These are phyloP conservation scores for Acanthosepion esculentum DNA, from an alignment of 2,888 invertebrate species.

Conservation along the genomic window DNA sequence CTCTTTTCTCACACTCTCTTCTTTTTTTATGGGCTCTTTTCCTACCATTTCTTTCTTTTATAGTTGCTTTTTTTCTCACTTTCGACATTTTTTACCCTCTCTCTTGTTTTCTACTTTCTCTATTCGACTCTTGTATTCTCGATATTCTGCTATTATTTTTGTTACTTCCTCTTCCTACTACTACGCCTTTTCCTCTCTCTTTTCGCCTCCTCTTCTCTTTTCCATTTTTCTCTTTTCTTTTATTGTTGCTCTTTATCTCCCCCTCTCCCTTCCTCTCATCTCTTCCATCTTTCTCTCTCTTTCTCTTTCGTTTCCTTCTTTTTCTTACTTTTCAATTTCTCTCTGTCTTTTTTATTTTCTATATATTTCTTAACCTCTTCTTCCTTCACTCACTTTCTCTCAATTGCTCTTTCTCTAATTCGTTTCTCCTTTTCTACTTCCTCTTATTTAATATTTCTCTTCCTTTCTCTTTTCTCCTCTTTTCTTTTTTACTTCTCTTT, in stretches of 20 bases:
- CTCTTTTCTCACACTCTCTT: background rate
- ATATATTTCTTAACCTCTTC: too few relatives aligned
- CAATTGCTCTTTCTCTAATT: background rate
- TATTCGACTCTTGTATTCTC: too few relatives aligned
- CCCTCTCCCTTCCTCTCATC: background rate
- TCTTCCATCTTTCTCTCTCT: background rate
- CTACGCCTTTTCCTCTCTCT: too few relatives aligned
- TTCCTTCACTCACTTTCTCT: background rate
- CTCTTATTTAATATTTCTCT: too few relatives aligned
- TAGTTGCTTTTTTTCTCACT: background rate
- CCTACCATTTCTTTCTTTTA: background rate
- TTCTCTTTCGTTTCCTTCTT: background rate
- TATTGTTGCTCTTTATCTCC: too few relatives aligned
- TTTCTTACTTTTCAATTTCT: background rate
- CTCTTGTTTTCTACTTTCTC: background rate
- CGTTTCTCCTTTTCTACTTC: background rate
- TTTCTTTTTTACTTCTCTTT: background rate
- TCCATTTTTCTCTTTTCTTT: background rate
- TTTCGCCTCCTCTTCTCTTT: background rate
- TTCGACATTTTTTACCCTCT: background rate
- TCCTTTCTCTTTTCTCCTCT: background rate
- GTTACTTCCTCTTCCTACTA: background rate
- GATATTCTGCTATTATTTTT: background rate
- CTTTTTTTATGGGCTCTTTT: background rate
- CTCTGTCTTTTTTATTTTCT: background rate